Evolutionary conservation across 2,797 vertebrate genomes (phyloP).

Genomic region (Kryptopterus vitreolus): DNA sequence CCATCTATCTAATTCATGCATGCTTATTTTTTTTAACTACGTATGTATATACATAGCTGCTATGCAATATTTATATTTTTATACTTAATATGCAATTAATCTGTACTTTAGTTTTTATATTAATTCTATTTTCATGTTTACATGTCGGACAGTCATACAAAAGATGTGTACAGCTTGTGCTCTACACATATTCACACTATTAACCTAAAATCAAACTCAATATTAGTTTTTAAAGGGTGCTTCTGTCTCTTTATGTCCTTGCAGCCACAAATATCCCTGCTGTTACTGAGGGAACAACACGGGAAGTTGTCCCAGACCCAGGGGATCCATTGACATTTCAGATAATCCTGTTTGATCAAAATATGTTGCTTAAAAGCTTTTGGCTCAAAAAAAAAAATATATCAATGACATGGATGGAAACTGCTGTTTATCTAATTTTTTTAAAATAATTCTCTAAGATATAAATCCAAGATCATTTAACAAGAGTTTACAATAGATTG

Average conservation of each 20-base stretch:
- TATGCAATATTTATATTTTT: no score
- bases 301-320: slow-evolving; percentile 17
- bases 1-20: no score
- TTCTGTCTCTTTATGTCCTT: slow-evolving; percentile 8
- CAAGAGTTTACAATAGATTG: not conserved
- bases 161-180: no score
- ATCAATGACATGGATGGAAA: not conserved
- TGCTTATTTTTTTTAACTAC: no score
- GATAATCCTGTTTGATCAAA: slow-evolving; percentile 2
- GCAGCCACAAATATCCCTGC: slow-evolving; percentile 10
- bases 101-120: no score
- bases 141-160: no score
- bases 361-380: slow-evolving; percentile 6
- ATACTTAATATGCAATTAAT: no score
- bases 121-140: no score
- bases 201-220: not conserved
- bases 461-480: not conserved
- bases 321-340: slow-evolving; percentile 15
- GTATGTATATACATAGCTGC: no score
- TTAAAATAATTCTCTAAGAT: not conserved
- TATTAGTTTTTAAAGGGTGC: not conserved
- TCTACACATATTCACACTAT: not conserved
- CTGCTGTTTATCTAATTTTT: not conserved
- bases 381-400: not conserved
- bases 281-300: slow-evolving; percentile 4